Evolutionary conservation across 2,113 vertebrate species (phyloP), one percentile per base, ranked within the genome.

Genomic region (Dasyurus viverrinus): DNA sequence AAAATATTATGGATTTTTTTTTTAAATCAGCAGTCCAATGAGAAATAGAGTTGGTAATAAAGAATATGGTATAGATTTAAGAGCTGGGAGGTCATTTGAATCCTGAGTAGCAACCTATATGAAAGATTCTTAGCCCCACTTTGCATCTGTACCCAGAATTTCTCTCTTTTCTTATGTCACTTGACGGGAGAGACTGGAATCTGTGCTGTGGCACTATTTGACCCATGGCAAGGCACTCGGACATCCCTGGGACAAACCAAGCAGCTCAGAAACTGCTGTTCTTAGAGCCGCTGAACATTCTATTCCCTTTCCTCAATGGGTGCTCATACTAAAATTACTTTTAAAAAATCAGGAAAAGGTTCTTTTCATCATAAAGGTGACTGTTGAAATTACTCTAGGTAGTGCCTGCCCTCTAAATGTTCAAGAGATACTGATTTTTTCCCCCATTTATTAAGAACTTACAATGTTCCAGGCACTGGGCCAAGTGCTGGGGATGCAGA

Each of bases 271-370:
- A n/a, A 84, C 26, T 90, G 60, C 93, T 94, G 91, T 42, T 27
- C n/a, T 95, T 90, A 12, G 5, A 93, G 25, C 53, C 52, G 89
- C 46, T n/a, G 68, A 3, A 25, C 53, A 8, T 94, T 90, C 23
- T 92, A 48, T 92, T 94, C n/a, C 94, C 26, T 96, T 91, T 96
- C 93, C 93, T 54, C 25, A 89, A 1, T 96, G 14, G 90, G 53
- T 94, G 95, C 19, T 96, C 50, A 47, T 84, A 22, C 1, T n/a
- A n/a, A 22, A 89, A 8, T 95, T 93, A 93, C 55, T 46, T 48
- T 11, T 42, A 0, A 54, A 53, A 26, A 84, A 53, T 91, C 16
- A 90, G 94, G 68, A 11, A 94, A 22, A n/a, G 89, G 84, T 91
- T 95, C 22, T 89, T 54, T 93, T 4, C 76, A 24, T 36, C 91